phyloP scores from a whole-genome alignment of 2,113 vertebrate genomes.

The Leptodactylus fuscus region DNA sequence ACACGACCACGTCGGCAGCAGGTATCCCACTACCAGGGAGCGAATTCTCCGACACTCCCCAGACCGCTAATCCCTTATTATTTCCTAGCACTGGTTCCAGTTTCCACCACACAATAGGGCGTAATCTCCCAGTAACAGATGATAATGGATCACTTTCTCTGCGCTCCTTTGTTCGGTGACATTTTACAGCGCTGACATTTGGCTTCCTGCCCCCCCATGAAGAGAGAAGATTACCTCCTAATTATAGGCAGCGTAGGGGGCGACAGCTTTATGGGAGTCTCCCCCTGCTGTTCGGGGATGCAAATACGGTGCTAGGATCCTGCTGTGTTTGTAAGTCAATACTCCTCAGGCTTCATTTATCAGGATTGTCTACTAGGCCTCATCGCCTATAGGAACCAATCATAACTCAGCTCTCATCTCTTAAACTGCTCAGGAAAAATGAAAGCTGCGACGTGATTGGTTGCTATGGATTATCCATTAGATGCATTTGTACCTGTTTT shows the following conservation, averaged over 20 bases:
- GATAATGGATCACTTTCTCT: neutral
- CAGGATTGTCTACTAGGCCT: neutral
- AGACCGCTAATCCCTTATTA: neutral
- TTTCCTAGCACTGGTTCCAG: neutral
- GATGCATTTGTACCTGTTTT: no score
- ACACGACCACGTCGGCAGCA: no score
- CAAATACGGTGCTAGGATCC: no score
- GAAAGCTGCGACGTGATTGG: neutral
- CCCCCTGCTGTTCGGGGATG: neutral
- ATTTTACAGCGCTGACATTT: slow-evolving; percentile 37
- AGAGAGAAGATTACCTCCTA: slow-evolving; percentile 19
- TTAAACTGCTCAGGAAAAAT: neutral
- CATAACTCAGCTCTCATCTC: neutral
- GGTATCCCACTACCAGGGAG: no score
- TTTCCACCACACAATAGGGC: slow-evolving; percentile 18
- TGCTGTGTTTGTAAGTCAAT: no score
- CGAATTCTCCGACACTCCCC: no score
- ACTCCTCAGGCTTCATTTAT: neutral
- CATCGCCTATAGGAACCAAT: neutral
- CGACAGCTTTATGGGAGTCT: neutral
- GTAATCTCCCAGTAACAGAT: slow-evolving; percentile 10
- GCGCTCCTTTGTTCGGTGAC: slow-evolving; percentile 11
- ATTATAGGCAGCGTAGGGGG: neutral
- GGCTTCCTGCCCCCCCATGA: slow-evolving; percentile 22
- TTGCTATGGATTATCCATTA: no score